Evolutionary conservation across 2,888 invertebrate genomes (phyloP), one percentile per base, ranked within the genome.

Genomic region (Sinopyrophorus schimmeli): DNA sequence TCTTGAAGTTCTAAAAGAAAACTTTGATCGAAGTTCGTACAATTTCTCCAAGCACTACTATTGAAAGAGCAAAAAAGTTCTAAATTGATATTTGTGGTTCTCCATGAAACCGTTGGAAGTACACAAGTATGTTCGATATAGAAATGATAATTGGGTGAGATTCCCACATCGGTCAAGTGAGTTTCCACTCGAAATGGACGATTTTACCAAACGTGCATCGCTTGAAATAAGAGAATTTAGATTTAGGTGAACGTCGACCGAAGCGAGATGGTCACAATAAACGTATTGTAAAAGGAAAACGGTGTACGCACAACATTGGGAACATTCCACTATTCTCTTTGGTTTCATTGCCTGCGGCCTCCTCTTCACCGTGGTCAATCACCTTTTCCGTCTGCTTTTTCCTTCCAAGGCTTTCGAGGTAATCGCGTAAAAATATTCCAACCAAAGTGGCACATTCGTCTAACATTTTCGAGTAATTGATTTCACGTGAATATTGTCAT

Each of bases 301-400:
- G 14, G 44, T 46, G 38, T 51, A 51, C 51, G 46, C 48, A 54
- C 51, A 40, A 52, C 54, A 54, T 50, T 57, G 56, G 53, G 54
- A 58, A 59, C 61, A 59, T 59, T 59, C 59, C 59, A 51, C 51
- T 38, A 40, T 48, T 41, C 46, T 48, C 37, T 51, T n/a, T 32
- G 20, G 35, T 35, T n/a, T n/a, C 53, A 27, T 21, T 57, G 61
- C 59, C 55, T 58, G 38, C 31, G 49, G 55, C 53, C 20, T 27
- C 47, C 54, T 47, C 50, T 46, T 41, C 43, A n/a, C n/a, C n/a
- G n/a, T 58, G 61, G 61, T 61, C 61, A 61, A 57, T 61, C 59
- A 61, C 61, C 61, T 61, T 54, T 46, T 47, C 20, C 49, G 51
- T 46, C 54, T 56, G 56, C 54, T 54, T 54, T 53, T 54, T 54